Percentiles rank a stretch among this genome's conserved stretches.
phyloP scores from a whole-genome alignment of 2,113 vertebrate genomes.

The Periophthalmodon schlosseri region DNA sequence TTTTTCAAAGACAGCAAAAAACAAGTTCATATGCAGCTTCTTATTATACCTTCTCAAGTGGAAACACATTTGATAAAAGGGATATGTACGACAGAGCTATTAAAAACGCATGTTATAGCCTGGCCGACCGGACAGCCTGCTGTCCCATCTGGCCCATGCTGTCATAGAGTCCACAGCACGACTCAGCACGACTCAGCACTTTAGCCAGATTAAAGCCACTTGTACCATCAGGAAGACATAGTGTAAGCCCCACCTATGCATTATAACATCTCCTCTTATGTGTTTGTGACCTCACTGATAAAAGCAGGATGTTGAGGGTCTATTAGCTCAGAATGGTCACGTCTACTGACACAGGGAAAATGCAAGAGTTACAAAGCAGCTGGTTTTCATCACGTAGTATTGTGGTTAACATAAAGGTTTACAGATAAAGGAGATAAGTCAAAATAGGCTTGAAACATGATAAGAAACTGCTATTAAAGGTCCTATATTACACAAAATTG shows the following conservation, averaged over 20 bases:
- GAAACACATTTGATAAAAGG: not conserved
- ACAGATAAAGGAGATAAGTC: not conserved
- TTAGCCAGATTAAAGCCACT: conserved; percentile 53
- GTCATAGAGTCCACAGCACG: conserved; percentile 49
- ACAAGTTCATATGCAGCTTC: too few species aligned
- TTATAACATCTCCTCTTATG: not conserved
- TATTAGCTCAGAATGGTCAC: not conserved
- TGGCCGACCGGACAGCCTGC: conserved; percentile 61
- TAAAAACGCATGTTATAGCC: not conserved
- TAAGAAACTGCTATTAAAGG: not conserved
- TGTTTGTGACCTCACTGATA: not conserved
- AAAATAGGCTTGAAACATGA: not conserved
- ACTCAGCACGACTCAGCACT: conserved; percentile 16
- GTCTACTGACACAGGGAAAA: not conserved
- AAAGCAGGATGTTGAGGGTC: not conserved
- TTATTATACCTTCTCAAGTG: too few species aligned
- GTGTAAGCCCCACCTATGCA: conserved; percentile 15
- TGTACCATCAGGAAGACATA: conserved; percentile 48
- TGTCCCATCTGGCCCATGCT: conserved; percentile 24
- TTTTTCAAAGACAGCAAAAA: too few species aligned
- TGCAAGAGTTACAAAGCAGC: not conserved
- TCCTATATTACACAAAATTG: too few species aligned
- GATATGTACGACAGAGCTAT: not conserved
- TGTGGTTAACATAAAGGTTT: not conserved
- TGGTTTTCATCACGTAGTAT: not conserved